Percentiles rank a stretch among this genome's conserved stretches.
Evolutionary conservation across 2,888 invertebrate genomes (phyloP).

Genomic region (Volucella zonaria): DNA sequence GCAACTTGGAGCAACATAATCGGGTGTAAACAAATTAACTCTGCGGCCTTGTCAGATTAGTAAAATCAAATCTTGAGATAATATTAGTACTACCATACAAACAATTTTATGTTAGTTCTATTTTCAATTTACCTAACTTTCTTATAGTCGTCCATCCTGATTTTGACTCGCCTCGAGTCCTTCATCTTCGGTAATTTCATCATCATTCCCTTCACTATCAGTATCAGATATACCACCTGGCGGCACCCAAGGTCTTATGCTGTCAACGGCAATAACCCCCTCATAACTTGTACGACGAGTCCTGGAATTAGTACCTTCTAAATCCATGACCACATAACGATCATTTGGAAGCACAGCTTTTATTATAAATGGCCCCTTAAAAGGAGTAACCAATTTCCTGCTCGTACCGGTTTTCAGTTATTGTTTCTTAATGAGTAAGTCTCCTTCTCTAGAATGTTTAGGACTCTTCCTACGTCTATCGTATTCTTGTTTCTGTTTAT

Average conservation of each 20-base stretch:
- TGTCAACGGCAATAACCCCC: neutral
- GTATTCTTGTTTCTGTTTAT: slow-evolving; percentile 45
- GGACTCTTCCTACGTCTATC: slow-evolving; percentile 26
- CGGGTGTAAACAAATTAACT: too few relatives aligned
- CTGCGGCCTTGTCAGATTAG: too few relatives aligned
- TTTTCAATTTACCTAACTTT: neutral
- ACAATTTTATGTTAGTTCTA: neutral
- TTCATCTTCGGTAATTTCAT: neutral
- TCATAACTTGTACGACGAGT: slow-evolving; percentile 6
- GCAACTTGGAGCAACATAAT: too few relatives aligned
- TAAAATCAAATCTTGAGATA: too few relatives aligned
- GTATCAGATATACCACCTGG: slow-evolving; percentile 6
- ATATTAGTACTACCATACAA: neutral
- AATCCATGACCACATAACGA: slow-evolving; percentile 18
- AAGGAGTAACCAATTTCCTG: slow-evolving; percentile 19
- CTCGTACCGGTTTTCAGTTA: slow-evolving; percentile 2
- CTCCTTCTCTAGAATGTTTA: neutral
- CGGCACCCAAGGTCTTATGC: slow-evolving; percentile 11
- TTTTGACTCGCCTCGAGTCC: slow-evolving; percentile 9
- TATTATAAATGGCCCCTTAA: slow-evolving; percentile 12
- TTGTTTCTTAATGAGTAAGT: slow-evolving; percentile 25
- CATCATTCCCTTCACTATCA: slow-evolving; percentile 5
- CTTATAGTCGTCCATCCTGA: slow-evolving; percentile 18
- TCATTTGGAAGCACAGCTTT: slow-evolving; percentile 18
- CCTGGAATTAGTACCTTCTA: slow-evolving; percentile 3